phyloP scores from a whole-genome alignment of 64 coral and sea anemone species.

The Dendrophyllia cribrosa region DNA sequence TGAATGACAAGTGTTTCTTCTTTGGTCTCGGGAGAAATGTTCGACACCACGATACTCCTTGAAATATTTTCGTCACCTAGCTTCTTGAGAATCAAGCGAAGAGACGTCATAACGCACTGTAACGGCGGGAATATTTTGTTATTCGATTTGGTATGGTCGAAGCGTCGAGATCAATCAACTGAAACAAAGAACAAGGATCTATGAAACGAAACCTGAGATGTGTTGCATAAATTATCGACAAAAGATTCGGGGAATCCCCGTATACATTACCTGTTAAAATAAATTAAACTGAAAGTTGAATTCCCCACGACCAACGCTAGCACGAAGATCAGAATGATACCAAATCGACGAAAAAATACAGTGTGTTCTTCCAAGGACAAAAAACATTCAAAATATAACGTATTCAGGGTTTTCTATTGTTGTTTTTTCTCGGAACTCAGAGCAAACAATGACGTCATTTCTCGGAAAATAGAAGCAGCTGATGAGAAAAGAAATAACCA shows the following conservation, averaged over 20 bases:
- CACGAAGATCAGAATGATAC: no score
- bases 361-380: no score
- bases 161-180: not conserved
- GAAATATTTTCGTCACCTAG: not conserved
- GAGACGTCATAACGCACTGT: not conserved
- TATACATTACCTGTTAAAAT: not conserved
- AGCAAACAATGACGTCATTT: not conserved
- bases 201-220: not conserved
- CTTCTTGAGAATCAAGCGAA: not conserved
- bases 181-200: not conserved
- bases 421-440: not conserved
- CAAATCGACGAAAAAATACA: no score
- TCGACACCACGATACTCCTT: conserved; percentile 25
- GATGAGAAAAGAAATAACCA: not conserved
- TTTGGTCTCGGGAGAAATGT: conserved; percentile 14
- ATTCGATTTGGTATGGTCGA: not conserved
- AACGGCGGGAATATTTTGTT: not conserved
- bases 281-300: no score
- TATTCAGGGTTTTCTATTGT: no score
- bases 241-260: conserved; percentile 11
- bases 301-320: no score
- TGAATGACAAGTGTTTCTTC: conserved; percentile 12
- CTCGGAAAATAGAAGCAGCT: not conserved
- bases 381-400: no score
- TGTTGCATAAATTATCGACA: not conserved